Evolutionary conservation across 2,797 vertebrate genomes (phyloP), one percentile per base, ranked within the genome.

Genomic region (Falco berigora): DNA sequence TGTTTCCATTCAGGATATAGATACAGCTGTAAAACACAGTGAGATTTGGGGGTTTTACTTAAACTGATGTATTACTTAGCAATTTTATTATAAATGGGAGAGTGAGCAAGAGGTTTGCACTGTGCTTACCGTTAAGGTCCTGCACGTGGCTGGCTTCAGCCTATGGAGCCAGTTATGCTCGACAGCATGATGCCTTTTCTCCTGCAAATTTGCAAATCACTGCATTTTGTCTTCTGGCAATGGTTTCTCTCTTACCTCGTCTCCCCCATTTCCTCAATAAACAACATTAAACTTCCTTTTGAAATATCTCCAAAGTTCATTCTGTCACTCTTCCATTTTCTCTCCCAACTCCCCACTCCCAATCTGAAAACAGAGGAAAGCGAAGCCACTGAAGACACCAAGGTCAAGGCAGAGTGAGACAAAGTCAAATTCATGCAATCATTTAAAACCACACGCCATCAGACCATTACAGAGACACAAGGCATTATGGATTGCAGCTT

Each of bases 371-470:
- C 1, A 47, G 5, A 77, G 83, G 71, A 49, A 79, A 47, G 34
- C 16, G 85, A 86, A 96, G 61, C 61, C 58, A 86, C 66, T 71
- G 49, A 94, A 93, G 94, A 81, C 91, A 94, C 62, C 87, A 97
- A 97, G 96, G 95, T 96, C 95, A 93, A 88, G 61, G 55, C 86
- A 82, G 92, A 96, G 91, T 1, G 64, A 96, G 84, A 90, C 92
- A 95, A 97, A 95, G 94, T 96, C 93, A 96, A 93, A 96, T 78
- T 91, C 93, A 85, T 84, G 90, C 66, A 79, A 96, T 96, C 94
- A 88, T 75, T 97, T 96, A 93, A 96, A 95, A 90, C 74, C 52
- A 18, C 76, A 62, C 10, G 1, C 84, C 86, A 72, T 61, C 93
- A 83, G 86, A 44, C 92, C 90, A 87, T 95, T 96, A 97, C 62